These are phyloP conservation scores for Galaxias olidus DNA, from an alignment of 2,797 vertebrate species.

Conservation along the genomic window DNA sequence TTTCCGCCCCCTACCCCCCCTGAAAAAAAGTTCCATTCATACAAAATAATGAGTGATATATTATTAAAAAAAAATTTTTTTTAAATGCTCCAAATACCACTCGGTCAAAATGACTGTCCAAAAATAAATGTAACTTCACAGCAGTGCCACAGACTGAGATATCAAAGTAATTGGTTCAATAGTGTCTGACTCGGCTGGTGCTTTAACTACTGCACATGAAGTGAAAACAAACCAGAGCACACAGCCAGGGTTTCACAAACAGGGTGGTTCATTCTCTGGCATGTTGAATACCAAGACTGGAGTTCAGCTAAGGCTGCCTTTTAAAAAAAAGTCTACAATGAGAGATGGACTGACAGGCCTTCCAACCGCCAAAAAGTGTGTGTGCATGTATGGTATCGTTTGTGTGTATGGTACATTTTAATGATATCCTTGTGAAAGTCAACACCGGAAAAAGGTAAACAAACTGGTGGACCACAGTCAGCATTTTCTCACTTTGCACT, in stretches of 20 bases:
- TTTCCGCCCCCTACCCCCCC: too few relatives aligned
- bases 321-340: slow-evolving; percentile 39
- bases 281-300: not conserved
- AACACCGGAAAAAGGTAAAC: slow-evolving; percentile 22
- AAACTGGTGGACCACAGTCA: slow-evolving; percentile 20
- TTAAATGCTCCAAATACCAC: too few relatives aligned
- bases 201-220: slow-evolving; percentile 11
- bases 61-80: too few relatives aligned
- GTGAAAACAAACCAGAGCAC: not conserved
- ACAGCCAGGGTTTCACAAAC: not conserved
- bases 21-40: too few relatives aligned
- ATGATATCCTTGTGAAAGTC: slow-evolving; percentile 31
- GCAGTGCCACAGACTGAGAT: not conserved
- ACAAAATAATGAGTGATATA: too few relatives aligned
- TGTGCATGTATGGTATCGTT: not conserved
- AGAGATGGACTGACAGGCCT: slow-evolving; percentile 27
- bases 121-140: too few relatives aligned
- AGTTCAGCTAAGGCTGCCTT: slow-evolving; percentile 36
- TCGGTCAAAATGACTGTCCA: too few relatives aligned
- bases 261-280: not conserved
- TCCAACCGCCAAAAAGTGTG: slow-evolving; percentile 2
- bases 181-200: not conserved
- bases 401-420: slow-evolving; percentile 20
- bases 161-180: slow-evolving; percentile 6
- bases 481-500: slow-evolving; percentile 25